Percentiles rank a stretch among this genome's conserved stretches.
Evolutionary conservation across 2,888 invertebrate genomes (phyloP).

Genomic region (Hirtodrosophila alboralis): DNA sequence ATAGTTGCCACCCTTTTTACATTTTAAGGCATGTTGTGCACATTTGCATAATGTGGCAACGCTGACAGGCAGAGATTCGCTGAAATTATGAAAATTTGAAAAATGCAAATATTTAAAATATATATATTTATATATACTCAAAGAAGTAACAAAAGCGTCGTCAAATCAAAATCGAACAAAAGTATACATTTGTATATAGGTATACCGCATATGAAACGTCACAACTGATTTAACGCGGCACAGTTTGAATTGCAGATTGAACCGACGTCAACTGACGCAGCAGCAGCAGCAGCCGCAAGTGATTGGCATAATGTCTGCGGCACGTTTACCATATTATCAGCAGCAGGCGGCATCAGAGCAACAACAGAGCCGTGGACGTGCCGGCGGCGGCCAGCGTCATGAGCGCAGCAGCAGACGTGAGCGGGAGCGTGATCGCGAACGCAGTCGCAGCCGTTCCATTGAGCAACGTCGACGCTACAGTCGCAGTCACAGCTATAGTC

Average conservation of each 20-base stretch:
- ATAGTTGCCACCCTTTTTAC: too few species aligned
- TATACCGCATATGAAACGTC: slow-evolving; percentile 62
- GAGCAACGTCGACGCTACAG: slow-evolving; percentile 50
- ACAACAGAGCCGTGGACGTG: slow-evolving; percentile 25
- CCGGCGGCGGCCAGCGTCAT: slow-evolving; percentile 19
- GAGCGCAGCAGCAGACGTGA: slow-evolving; percentile 29
- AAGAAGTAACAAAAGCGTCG: slow-evolving; percentile 25
- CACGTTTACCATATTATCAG: slow-evolving; percentile 73
- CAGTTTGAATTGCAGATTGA: slow-evolving; percentile 83
- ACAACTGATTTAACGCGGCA: slow-evolving; percentile 80
- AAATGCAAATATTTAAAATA: too few species aligned
- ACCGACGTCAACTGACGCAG: slow-evolving; percentile 7
- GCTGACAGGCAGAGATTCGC: slow-evolving; percentile 9
- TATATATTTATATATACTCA: slow-evolving; percentile 2
- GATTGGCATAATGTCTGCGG: slow-evolving; percentile 56
- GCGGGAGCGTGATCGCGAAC: slow-evolving; percentile 6
- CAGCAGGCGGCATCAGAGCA: slow-evolving; percentile 41
- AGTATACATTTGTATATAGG: slow-evolving; percentile 68
- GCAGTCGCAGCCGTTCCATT: slow-evolving; percentile 59
- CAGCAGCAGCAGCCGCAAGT: slow-evolving; percentile 9
- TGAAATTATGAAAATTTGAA: too few species aligned
- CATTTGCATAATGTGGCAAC: slow-evolving; percentile 12
- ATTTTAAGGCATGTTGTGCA: too few species aligned
- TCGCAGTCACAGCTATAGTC: slow-evolving; percentile 26
- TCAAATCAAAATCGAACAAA: slow-evolving; percentile 18